A percentile compares a stretch with the other conserved stretches of the same genome.
Conservation (phyloP, 2,797 vertebrate species). For the Crax fasciolata region DNA sequence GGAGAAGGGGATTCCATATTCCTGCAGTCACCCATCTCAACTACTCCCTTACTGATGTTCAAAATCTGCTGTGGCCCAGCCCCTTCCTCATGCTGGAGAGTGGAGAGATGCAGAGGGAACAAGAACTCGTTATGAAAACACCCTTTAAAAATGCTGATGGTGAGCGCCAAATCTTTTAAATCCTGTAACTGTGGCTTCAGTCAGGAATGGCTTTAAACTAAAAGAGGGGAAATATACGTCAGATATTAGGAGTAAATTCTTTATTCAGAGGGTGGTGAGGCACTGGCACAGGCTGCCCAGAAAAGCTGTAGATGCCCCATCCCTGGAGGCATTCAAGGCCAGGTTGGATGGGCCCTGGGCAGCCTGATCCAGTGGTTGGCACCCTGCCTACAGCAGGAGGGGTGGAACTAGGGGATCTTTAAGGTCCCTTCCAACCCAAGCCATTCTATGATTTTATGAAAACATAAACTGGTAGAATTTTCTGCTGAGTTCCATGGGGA, state of each 20-base stretch:
- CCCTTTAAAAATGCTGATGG: not conserved
- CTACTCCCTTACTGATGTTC: not conserved
- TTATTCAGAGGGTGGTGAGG: too few species aligned
- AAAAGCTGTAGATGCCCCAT: too few species aligned
- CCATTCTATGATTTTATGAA: not conserved
- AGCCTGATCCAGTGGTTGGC: too few species aligned
- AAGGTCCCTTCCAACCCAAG: too few species aligned
- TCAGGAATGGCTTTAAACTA: not conserved
- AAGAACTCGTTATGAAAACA: not conserved
- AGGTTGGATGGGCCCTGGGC: too few species aligned
- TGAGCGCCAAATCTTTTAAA: not conserved
- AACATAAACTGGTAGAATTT: not conserved
- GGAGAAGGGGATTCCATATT: slow-evolving; percentile 42
- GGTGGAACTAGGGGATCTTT: too few species aligned
- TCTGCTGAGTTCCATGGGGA: not conserved
- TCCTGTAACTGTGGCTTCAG: not conserved
- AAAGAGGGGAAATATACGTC: too few species aligned
- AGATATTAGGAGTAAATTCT: too few species aligned
- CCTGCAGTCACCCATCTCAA: not conserved
- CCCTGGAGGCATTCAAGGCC: too few species aligned
- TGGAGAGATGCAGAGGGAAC: not conserved
- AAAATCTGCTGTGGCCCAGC: not conserved
- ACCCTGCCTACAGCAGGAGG: too few species aligned
- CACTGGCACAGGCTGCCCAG: too few species aligned
- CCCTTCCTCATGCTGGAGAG: not conserved